These are phyloP conservation scores for Asteroscopus sphinx DNA, from an alignment of 2,888 invertebrate species.

Conservation along the genomic window DNA sequence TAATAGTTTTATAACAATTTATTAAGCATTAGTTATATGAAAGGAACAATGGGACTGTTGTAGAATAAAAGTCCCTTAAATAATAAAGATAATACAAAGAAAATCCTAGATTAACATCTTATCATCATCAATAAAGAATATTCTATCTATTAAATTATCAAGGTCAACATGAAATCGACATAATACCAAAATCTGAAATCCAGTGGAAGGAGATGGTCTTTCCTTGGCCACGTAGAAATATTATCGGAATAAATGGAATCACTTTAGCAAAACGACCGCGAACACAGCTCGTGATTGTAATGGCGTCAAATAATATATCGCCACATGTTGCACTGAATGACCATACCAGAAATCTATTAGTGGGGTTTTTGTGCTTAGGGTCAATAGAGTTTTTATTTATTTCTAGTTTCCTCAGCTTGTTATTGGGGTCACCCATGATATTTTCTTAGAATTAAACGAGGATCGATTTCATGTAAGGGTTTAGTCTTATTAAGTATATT, in stretches of 20 bases:
- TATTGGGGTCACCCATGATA: background rate
- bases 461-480: too few relatives aligned
- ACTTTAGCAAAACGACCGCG: conserved; percentile 24
- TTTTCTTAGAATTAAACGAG: too few relatives aligned
- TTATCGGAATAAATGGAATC: conserved; percentile 22
- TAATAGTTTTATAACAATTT: too few relatives aligned
- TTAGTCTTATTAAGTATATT: too few relatives aligned
- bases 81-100: too few relatives aligned
- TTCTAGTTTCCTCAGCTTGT: background rate
- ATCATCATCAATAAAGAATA: too few relatives aligned
- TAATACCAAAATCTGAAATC: background rate
- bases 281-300: conserved; percentile 33
- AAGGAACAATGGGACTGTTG: too few relatives aligned
- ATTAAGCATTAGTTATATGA: too few relatives aligned
- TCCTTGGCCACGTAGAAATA: conserved; percentile 14
- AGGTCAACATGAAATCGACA: too few relatives aligned
- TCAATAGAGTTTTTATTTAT: background rate
- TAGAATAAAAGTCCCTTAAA: too few relatives aligned
- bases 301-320: conserved; percentile 26
- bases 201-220: conserved; percentile 8
- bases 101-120: too few relatives aligned
- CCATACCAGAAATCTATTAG: conserved; percentile 12
- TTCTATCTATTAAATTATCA: too few relatives aligned
- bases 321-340: conserved; percentile 43
- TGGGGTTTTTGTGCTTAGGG: background rate